phyloP scores from a whole-genome alignment of 2,797 vertebrate genomes.

The Anolis apletophallus region DNA sequence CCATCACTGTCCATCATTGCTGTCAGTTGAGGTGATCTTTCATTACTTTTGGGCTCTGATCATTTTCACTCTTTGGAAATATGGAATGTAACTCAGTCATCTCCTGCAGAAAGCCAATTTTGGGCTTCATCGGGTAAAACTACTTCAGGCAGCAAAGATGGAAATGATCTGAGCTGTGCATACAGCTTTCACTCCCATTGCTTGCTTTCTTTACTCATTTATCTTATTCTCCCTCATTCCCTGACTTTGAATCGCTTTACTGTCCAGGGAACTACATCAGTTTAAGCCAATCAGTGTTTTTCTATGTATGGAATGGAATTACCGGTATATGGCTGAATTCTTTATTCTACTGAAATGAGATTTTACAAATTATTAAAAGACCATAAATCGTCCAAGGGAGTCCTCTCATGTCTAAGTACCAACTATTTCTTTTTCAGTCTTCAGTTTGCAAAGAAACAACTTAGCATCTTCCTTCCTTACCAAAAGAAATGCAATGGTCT shows the following conservation, averaged over 20 bases:
- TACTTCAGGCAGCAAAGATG: neutral
- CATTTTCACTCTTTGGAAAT: neutral
- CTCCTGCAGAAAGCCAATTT: neutral
- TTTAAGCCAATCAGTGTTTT: constrained; percentile 3
- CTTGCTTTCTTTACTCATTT: neutral
- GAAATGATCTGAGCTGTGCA: neutral
- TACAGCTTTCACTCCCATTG: neutral
- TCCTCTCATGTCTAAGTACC: neutral
- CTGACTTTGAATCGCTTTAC: neutral
- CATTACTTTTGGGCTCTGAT: neutral
- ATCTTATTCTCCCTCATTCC: neutral
- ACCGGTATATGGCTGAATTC: neutral
- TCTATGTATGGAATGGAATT: neutral
- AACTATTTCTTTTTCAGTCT: neutral
- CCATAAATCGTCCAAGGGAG: neutral
- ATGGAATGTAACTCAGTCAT: neutral
- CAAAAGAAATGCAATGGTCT: neutral
- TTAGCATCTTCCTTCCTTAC: neutral
- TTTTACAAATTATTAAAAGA: constrained; percentile 12
- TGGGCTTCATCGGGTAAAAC: neutral
- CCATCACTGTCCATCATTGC: neutral
- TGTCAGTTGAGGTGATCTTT: neutral
- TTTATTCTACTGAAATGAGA: neutral
- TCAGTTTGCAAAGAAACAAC: neutral
- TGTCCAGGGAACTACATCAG: neutral